Percentiles rank a stretch among this genome's conserved stretches.
phyloP scores from a whole-genome alignment of 2,888 invertebrate species.

The Andrena haemorrhoa region DNA sequence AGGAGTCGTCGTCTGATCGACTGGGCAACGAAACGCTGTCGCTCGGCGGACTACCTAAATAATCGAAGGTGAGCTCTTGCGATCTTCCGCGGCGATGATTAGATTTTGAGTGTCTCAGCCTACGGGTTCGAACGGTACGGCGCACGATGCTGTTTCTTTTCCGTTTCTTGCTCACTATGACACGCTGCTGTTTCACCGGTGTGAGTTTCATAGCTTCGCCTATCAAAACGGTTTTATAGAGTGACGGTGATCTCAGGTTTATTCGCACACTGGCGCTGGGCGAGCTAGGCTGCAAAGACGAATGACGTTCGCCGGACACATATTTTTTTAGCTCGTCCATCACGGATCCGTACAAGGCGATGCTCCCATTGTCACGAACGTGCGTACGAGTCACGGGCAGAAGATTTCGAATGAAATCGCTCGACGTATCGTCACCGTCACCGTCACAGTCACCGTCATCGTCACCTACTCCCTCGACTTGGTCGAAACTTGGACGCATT shows the following conservation, averaged over 20 bases:
- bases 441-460: background rate
- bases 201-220: slow-evolving; percentile 63
- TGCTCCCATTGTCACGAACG: background rate
- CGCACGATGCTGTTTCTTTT: slow-evolving; percentile 75
- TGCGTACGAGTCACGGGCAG: no score
- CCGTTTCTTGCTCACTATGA: slow-evolving; percentile 67
- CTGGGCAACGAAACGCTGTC: slow-evolving; percentile 69
- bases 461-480: background rate
- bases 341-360: slow-evolving; percentile 28
- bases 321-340: slow-evolving; percentile 42
- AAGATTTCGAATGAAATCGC: background rate
- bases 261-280: background rate
- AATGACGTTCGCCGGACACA: background rate
- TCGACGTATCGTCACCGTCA: background rate
- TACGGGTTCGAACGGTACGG: slow-evolving; percentile 67
- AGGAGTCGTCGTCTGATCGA: background rate
- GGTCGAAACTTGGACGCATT: slow-evolving; percentile 17
- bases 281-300: background rate
- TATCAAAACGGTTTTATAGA: slow-evolving; percentile 43
- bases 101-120: slow-evolving; percentile 29
- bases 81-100: slow-evolving; percentile 13
- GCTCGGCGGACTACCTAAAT: slow-evolving; percentile 65
- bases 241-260: background rate
- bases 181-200: slow-evolving; percentile 69
- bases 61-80: slow-evolving; percentile 22